Conservation (phyloP, 2,113 vertebrate genomes). For the Himantopus leucocephalus region DNA sequence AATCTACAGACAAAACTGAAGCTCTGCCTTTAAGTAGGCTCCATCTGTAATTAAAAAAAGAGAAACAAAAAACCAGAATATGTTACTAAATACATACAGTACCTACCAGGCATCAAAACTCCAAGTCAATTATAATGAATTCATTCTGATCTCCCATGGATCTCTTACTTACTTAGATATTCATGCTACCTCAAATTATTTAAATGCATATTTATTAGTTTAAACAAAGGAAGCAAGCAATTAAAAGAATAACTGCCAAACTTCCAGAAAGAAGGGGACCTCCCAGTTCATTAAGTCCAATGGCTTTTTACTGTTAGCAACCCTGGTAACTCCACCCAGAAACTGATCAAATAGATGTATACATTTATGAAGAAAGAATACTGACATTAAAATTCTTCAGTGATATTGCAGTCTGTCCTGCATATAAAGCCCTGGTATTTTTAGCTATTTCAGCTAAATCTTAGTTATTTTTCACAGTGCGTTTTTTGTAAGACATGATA, state of each 20-base stretch:
- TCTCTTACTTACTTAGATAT: background rate
- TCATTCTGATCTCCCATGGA: background rate
- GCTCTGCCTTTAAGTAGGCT: background rate
- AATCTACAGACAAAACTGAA: background rate
- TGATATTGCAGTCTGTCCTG: background rate
- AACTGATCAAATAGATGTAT: background rate
- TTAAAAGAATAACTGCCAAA: background rate
- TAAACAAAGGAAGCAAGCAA: background rate
- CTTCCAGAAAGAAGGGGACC: background rate
- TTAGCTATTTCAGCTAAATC: background rate
- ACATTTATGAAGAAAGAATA: background rate
- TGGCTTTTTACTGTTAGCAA: background rate
- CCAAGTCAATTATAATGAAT: background rate
- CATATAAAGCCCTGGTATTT: background rate
- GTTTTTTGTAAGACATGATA: background rate
- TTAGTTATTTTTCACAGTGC: background rate
- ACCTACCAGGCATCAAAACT: background rate
- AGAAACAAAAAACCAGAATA: background rate
- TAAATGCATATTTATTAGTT: background rate
- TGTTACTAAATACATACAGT: background rate
- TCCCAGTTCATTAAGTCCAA: background rate
- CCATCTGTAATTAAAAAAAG: background rate
- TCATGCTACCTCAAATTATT: background rate
- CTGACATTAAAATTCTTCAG: background rate
- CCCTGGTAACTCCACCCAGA: background rate